Evolutionary conservation across 2,888 invertebrate species (phyloP), one percentile per base, ranked within the genome.

Genomic region (Erpobdella octoculata): DNA sequence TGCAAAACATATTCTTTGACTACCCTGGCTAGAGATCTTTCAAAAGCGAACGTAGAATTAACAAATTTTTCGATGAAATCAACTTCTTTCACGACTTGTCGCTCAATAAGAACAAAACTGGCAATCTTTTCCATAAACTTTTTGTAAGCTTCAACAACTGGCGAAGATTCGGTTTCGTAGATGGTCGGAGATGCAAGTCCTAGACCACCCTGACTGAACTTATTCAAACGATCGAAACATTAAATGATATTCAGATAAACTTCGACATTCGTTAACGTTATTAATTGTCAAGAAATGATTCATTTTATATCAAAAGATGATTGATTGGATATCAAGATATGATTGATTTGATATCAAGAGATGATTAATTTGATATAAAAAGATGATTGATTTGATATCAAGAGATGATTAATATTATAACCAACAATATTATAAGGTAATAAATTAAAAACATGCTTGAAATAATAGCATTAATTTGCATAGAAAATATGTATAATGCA

Each of bases 1-100:
- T n/a, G n/a, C n/a, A n/a, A n/a, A n/a, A n/a, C n/a, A n/a, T n/a
- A n/a, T n/a, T n/a, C n/a, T n/a, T 3, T 2, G 18, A 46, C 21
- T 46, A 53, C 53, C 53, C 21, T 53, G 53, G 53, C 53, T 21
- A 53, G 8, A 6, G 53, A 53, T 53, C 53, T 53, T 53, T 53
- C 53, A 53, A 53, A 53, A 5, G 21, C 28, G 53, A 53, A 53
- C 21, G 53, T 53, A 21, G 21, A 28, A 18, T 53, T 21, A 53
- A 53, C 53, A 21, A 53, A n/a, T n/a, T 1, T 53, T 21, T 21
- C 28, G 53, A 53, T 28, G 53, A 25, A n/a, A n/a, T n/a, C n/a
- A n/a, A n/a, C n/a, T n/a, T n/a, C n/a, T n/a, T n/a, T n/a, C n/a
- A n/a, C n/a, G n/a, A n/a, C n/a, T n/a, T 53, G 21, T 53, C 53